Base-by-base conservation (phyloP, 2,888 invertebrate genomes). In the Mystacides longicornis region DNA sequence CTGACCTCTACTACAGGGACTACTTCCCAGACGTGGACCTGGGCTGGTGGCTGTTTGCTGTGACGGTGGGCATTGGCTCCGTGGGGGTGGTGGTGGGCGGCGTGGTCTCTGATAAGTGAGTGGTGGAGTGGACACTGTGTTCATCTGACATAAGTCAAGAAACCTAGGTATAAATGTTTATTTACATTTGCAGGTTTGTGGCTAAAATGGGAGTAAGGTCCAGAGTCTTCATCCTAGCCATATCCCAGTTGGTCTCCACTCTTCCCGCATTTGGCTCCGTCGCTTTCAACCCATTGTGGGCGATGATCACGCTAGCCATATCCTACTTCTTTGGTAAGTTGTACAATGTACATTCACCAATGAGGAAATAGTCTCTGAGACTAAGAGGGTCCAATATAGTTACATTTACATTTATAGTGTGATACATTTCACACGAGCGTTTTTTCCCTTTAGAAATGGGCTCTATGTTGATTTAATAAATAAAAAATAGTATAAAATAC, bases 1-100 rank as follows among this genome's bases (percentile, higher is more conserved):
- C 92, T 4, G 92, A 93, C 68, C 77, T 92, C 51, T 93, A 91
- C 74, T 93, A 91, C 71, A 84, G 89, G 59, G 85, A 83, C 56
- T 92, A 92, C 72, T 93, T 90, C 73, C 93, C 93, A 0, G 90
- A 91, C 65, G 87, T 89, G 64, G 91, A 92, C 73, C 81, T 92
- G 14, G 90, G 92, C 64, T 91, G 91, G 88, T 91, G 90, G 89
- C 70, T 93, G 64, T 92, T 92, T 68, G 87, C 85, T 0, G 91
- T 92, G 33, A 92, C 92, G 18, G 92, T 93, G 62, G 86, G 88
- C 46, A 86, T 93, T 65, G 93, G 89, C 4, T 83, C 85, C 53
- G 71, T 86, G n/a, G 89, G 89, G 2, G 86, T 87, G 0, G 86
- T 86, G 0, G 81, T 78, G 1, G 88, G 87, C 2, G 77, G 77